These are phyloP conservation scores for Hephaestus fuliginosus DNA, from an alignment of 2,797 vertebrate genomes.

Conservation along the genomic window DNA sequence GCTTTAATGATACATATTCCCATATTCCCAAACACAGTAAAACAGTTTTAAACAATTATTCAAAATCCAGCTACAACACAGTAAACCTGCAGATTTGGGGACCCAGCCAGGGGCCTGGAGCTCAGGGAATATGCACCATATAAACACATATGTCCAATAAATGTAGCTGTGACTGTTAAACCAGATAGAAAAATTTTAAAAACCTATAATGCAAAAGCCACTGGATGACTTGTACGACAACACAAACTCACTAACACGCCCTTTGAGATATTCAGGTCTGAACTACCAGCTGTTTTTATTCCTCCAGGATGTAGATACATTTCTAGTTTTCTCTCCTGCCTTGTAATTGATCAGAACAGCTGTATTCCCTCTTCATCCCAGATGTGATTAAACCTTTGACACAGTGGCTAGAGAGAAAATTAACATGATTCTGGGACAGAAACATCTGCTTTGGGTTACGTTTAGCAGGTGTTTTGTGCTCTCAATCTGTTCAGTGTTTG, in stretches of 20 bases:
- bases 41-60: background rate
- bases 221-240: background rate
- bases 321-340: slow-evolving; percentile 3
- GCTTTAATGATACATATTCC: no score
- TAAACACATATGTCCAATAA: background rate
- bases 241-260: background rate
- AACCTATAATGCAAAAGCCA: background rate
- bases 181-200: slow-evolving; percentile 20
- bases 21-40: background rate
- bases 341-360: slow-evolving; percentile 39
- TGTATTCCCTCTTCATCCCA: slow-evolving; percentile 12
- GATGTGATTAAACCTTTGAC: slow-evolving; percentile 24
- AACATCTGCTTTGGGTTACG: slow-evolving; percentile 32
- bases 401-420: background rate
- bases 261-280: slow-evolving; percentile 5
- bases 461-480: slow-evolving; percentile 25
- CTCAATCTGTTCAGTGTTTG: slow-evolving; percentile 9
- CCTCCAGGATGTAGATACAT: slow-evolving; percentile 1
- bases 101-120: background rate
- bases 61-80: background rate
- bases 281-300: slow-evolving; percentile 15
- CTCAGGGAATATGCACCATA: background rate
- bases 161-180: background rate
- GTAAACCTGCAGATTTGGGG: background rate
- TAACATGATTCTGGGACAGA: background rate